Base-by-base conservation (phyloP, 2,113 vertebrate genomes). In the Nipponia nippon region DNA sequence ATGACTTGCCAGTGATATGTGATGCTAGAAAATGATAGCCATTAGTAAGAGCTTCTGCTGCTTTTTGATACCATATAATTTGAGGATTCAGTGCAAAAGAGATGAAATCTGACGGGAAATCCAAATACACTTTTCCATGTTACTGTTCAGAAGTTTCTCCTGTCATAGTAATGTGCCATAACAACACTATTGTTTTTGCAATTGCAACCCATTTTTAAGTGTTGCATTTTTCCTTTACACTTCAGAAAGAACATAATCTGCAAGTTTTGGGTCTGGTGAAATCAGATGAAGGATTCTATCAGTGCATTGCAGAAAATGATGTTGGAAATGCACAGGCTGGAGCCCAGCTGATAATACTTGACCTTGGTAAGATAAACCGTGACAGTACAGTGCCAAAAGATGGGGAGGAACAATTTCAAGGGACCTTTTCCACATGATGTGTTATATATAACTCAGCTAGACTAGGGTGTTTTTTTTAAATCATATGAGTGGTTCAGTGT, bases 261-360 rank as follows among this genome's bases (percentile, higher is more conserved):
- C 99, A 99, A 97, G 99, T 99, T 86, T 97, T 99, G 97, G 99
- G 99, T 77, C 98, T 99, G 93, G 99, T 99, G 97, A 99, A 99
- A 94, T 99, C 99, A 21, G 99, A 99, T 59, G 99, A 99, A 98
- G 99, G 99, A 92, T 99, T 99, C 98, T 99, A 99, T 98, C 99
- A 99, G 81, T 99, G 99, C 97, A 98, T 99, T 86, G 99, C 99
- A 6, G 99, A 99, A 97, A 99, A 99, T 11, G 99, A 99, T 87
- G 99, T 97, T 38, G 99, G 99, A 65, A 99, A 99, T 96, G 97
- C 98, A 40, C 99, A 99, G 92, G 98, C 99, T 80, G 99, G 99
- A 91, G 99, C 99, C 59, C 99, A 99, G 92, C 98, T 99, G 96
- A 99, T 99, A 97, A 99, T 99, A 93, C 97, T 99, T 78, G 99